A percentile compares a stretch with the other conserved stretches of the same genome.
These are phyloP conservation scores for Eupithecia dodoneata DNA, from an alignment of 2,888 invertebrate genomes.

Conservation along the genomic window DNA sequence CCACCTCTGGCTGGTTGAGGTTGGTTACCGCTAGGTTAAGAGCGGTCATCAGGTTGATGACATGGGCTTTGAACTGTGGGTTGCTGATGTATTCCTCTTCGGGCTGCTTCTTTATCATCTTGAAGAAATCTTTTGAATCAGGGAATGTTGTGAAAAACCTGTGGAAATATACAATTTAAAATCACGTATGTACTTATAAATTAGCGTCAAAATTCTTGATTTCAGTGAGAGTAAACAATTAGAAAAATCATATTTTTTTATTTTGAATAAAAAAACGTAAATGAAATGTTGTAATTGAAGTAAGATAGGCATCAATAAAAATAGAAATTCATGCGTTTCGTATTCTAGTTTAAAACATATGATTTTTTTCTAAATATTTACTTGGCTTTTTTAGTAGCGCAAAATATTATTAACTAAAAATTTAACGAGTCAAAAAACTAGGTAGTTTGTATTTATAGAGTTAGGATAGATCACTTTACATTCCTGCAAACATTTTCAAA, in stretches of 20 bases:
- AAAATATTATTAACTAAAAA: too few relatives aligned
- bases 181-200: not conserved
- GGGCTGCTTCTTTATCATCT: conserved; percentile 66
- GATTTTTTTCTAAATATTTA: too few relatives aligned
- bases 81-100: conserved; percentile 68
- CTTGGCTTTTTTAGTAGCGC: too few relatives aligned
- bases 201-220: not conserved
- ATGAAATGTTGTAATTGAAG: too few relatives aligned
- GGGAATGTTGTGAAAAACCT: conserved; percentile 73
- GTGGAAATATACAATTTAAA: conserved; percentile 33
- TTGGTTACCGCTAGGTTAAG: conserved; percentile 70
- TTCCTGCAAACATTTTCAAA: not conserved
- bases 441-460: not conserved
- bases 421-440: not conserved
- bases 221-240: not conserved
- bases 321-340: too few relatives aligned
- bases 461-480: not conserved
- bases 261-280: not conserved
- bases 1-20: conserved; percentile 74
- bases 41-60: conserved; percentile 76
- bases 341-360: too few relatives aligned
- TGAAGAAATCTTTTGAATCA: conserved; percentile 73
- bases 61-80: conserved; percentile 78
- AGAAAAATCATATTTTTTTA: not conserved
- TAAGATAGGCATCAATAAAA: too few relatives aligned